Evolutionary conservation across 2,113 vertebrate species (phyloP).

Genomic region (Myodes glareolus): DNA sequence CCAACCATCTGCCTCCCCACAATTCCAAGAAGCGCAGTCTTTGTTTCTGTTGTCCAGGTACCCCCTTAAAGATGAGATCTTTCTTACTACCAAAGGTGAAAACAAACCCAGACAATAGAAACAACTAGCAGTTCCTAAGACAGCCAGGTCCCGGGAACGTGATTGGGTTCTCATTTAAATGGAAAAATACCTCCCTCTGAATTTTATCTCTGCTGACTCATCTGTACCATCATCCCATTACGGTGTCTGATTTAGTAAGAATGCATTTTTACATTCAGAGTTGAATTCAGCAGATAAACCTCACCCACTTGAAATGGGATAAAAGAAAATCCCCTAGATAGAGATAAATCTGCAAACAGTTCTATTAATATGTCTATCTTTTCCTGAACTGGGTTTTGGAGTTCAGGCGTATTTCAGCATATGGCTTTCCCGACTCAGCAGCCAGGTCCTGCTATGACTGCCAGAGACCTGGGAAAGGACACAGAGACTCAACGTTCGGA

Average conservation of each 20-base stretch:
- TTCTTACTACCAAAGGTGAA: not conserved
- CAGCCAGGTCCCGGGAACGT: slow-evolving; percentile 9
- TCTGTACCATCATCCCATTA: slow-evolving; percentile 47
- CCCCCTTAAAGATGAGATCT: not conserved
- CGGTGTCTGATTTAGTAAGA: slow-evolving; percentile 55
- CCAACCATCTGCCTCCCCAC: not conserved
- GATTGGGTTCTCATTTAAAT: slow-evolving; percentile 47
- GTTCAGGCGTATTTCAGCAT: not conserved
- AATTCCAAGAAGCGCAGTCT: not conserved
- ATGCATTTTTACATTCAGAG: slow-evolving; percentile 57
- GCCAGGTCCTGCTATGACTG: not conserved
- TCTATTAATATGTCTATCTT: not conserved
- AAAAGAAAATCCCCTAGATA: slow-evolving; percentile 55
- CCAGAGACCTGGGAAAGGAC: not conserved
- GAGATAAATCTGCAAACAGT: not conserved
- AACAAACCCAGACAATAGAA: not conserved
- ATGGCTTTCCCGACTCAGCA: slow-evolving; percentile 7
- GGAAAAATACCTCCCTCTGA: not conserved
- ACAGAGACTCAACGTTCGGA: not conserved
- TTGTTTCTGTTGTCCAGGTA: not conserved
- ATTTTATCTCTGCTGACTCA: slow-evolving; percentile 57
- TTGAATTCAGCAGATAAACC: slow-evolving; percentile 64
- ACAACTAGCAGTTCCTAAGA: slow-evolving; percentile 15
- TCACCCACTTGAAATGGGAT: slow-evolving; percentile 63
- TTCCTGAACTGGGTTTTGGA: slow-evolving; percentile 27